Evolutionary conservation across 2,113 vertebrate species (phyloP).

Genomic region (Oncorhynchus nerka): DNA sequence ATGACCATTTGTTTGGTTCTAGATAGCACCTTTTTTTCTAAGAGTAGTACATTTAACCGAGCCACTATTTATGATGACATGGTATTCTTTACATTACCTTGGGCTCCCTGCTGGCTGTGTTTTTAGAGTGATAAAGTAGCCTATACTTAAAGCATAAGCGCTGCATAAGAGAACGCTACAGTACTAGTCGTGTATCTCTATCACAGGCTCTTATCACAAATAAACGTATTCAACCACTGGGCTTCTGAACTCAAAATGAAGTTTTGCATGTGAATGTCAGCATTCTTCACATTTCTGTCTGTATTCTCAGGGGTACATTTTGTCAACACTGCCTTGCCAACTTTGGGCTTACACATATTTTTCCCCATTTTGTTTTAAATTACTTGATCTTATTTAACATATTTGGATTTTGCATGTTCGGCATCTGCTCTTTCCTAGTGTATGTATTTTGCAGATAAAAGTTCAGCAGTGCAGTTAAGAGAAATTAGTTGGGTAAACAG

Average conservation of each 20-base stretch:
- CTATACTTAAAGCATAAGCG: no score
- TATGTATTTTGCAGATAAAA: conserved; percentile 75
- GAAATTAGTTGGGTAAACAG: conserved; percentile 81
- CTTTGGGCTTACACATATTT: conserved; percentile 20
- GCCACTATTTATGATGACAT: no score
- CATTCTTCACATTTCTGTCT: conserved; percentile 37
- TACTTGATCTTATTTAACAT: conserved; percentile 67
- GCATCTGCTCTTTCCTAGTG: conserved; percentile 67
- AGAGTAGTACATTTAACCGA: no score
- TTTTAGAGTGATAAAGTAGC: no score
- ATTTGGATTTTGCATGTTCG: conserved; percentile 76
- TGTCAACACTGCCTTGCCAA: conserved; percentile 46
- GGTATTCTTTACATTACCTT: no score
- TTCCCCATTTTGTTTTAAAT: conserved; percentile 26
- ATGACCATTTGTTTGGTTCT: no score
- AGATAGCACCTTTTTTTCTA: no score
- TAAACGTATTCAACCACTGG: neutral
- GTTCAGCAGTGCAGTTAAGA: conserved; percentile 80
- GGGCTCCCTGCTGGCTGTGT: no score
- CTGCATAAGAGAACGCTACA: no score
- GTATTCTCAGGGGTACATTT: conserved; percentile 18
- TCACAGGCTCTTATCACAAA: no score
- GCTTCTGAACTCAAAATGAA: conserved; percentile 32
- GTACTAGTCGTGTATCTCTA: no score
- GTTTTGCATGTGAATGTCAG: conserved; percentile 36